Percentiles rank a stretch among this genome's conserved stretches.
phyloP scores from a whole-genome alignment of 2,888 invertebrate genomes.

The Thera britannica region DNA sequence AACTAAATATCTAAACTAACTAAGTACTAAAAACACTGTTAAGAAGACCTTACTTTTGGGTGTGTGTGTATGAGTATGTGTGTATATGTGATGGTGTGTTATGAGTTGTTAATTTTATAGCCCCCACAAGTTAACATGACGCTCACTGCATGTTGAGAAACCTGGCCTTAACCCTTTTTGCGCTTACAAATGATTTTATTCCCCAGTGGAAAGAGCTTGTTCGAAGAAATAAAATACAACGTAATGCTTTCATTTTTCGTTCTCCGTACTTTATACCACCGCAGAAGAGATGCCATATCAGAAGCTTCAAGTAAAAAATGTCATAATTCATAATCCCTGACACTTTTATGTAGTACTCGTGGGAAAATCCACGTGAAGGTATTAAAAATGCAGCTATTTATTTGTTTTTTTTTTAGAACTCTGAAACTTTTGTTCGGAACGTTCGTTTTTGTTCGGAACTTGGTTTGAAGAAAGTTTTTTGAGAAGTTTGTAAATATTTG shows the following conservation, averaged over 20 bases:
- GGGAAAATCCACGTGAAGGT: slow-evolving; percentile 41
- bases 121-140: background rate
- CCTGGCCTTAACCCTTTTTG: slow-evolving; percentile 2
- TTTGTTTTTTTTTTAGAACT: slow-evolving; percentile 8
- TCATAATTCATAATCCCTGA: slow-evolving; percentile 18
- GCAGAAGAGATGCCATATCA: slow-evolving; percentile 45
- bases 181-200: slow-evolving; percentile 5
- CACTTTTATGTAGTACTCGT: slow-evolving; percentile 41
- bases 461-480: slow-evolving; percentile 2
- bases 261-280: slow-evolving; percentile 25
- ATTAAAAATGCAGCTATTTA: slow-evolving; percentile 11
- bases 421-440: background rate
- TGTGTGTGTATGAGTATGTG: no score
- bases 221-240: slow-evolving; percentile 1
- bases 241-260: slow-evolving; percentile 30
- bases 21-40: no score
- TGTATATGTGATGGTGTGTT: no score
- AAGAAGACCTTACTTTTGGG: no score
- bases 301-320: slow-evolving; percentile 4
- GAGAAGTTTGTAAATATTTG: background rate
- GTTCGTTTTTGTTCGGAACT: slow-evolving; percentile 4
- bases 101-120: no score
- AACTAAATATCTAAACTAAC: no score
- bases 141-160: background rate
- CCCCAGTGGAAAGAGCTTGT: slow-evolving; percentile 1